Percentiles rank a stretch among this genome's conserved stretches.
phyloP scores from a whole-genome alignment of 2,888 invertebrate species.

The Drosophila borealis region DNA sequence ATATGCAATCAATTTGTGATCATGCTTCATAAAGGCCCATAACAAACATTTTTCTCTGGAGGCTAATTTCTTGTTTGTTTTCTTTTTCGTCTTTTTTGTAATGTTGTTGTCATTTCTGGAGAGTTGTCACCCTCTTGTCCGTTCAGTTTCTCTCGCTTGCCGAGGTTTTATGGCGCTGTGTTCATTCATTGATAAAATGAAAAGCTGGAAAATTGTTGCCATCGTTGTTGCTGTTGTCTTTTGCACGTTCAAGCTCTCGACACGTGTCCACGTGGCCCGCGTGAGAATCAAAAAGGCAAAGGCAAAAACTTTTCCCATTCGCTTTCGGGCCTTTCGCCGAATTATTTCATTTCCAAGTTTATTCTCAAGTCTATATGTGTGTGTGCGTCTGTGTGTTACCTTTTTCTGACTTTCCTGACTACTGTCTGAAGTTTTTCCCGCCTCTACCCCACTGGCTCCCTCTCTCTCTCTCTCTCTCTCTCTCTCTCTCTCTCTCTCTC shows the following conservation, averaged over 20 bases:
- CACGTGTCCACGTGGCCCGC: slow-evolving; percentile 47
- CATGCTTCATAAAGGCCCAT: slow-evolving; percentile 5
- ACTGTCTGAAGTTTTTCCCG: neutral
- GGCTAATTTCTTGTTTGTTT: slow-evolving; percentile 22
- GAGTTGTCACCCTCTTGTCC: slow-evolving; percentile 2
- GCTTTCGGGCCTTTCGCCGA: slow-evolving; percentile 30
- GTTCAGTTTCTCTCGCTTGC: neutral
- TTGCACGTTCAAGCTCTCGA: slow-evolving; percentile 34
- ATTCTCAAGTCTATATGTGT: slow-evolving; percentile 14
- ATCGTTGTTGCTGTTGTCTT: slow-evolving; percentile 28
- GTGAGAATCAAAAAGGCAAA: slow-evolving; percentile 16
- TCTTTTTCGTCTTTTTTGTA: slow-evolving; percentile 8
- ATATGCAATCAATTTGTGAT: slow-evolving; percentile 31
- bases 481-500: neutral
- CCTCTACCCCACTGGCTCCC: neutral
- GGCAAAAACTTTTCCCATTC: slow-evolving; percentile 43
- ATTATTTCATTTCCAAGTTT: slow-evolving; percentile 44
- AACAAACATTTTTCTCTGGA: slow-evolving; percentile 24
- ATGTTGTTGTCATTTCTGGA: slow-evolving; percentile 42
- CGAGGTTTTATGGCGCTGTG: neutral
- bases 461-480: neutral
- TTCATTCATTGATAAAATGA: slow-evolving; percentile 42
- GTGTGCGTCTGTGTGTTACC: slow-evolving; percentile 10
- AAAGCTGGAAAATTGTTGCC: slow-evolving; percentile 30
- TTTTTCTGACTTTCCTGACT: slow-evolving; percentile 15